Conservation (phyloP, 2,888 invertebrate genomes). For the Autographa pulchrina region DNA sequence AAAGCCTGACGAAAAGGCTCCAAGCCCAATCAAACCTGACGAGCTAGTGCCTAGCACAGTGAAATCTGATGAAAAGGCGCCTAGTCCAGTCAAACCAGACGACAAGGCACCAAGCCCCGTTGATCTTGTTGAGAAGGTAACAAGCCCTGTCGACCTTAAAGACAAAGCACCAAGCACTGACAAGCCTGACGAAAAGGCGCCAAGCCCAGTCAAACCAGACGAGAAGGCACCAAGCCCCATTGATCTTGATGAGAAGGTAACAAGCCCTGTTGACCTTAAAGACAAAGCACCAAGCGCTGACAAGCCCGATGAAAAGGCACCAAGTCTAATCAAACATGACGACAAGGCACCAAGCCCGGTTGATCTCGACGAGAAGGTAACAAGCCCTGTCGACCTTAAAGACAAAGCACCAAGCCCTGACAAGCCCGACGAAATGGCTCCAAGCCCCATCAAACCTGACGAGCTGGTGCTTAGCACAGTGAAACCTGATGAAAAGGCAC, state of each 20-base stretch:
- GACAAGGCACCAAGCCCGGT: slow-evolving; percentile 9
- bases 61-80: too few species aligned
- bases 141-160: neutral
- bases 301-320: slow-evolving; percentile 3
- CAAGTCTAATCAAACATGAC: neutral
- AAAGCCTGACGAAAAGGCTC: neutral
- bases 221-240: neutral
- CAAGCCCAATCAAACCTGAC: too few species aligned
- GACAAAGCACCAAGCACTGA: neutral
- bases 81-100: too few species aligned
- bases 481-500: neutral
- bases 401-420: slow-evolving; percentile 11
- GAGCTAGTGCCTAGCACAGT: too few species aligned
- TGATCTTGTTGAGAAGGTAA: neutral
- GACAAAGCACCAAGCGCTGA: slow-evolving; percentile 21
- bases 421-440: slow-evolving; percentile 13
- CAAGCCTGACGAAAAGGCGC: neutral
- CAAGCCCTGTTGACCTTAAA: neutral
- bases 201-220: neutral
- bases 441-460: neutral
- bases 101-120: slow-evolving; percentile 14
- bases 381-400: slow-evolving; percentile 12
- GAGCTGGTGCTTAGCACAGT: slow-evolving; percentile 10
- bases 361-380: slow-evolving; percentile 9
- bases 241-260: neutral